Base-by-base conservation (phyloP, 92 coral and sea anemone genomes). In the Chrysogorgia sp. region DNA sequence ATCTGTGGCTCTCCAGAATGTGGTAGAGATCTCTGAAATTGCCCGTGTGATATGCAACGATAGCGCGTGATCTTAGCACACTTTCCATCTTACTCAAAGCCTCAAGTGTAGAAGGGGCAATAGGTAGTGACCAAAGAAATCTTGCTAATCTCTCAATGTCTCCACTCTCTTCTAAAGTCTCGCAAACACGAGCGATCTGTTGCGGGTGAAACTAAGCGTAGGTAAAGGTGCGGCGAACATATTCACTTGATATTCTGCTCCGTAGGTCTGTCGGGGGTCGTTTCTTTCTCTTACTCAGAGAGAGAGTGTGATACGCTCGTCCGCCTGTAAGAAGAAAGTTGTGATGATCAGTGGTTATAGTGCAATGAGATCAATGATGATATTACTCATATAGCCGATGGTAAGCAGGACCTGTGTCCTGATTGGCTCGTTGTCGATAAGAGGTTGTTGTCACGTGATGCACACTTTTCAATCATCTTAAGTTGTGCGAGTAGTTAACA, bases 71-170 rank as follows among this genome's bases (percentile, higher is more conserved):
- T 75, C 99, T 91, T 67, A 96, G 96, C 76, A 96, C 99, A 74
- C 97, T 92, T 86, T 96, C 99, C 85, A 89, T 96, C 80, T 96
- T 96, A 76, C 97, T 90, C 32, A 96, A 81, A 60, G 99, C 99
- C 83, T 96, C 99, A 45, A 96, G 77, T 37, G 99, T 96, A 61
- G 97, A 96, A 49, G 99, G 99, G 62, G 99, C 99, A 9, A 89
- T 96, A 58, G 99, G 99, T 77, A 96, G 84, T 76, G 99, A 96
- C 99, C 99, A 96, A 29, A 96, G 76, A 87, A 96, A 96, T 86
- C 99, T 84, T 82, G 97, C 99, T 79, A 96, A 85, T 26, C 99
- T 88, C 81, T 96, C 99, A 67, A 96, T 88, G 81, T 96, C 99
- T 28, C 99, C 99, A 79, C 99, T 96, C 64, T 92, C 99, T 55